Conservation (phyloP, 2,888 invertebrate species). For the Agelastica alni region DNA sequence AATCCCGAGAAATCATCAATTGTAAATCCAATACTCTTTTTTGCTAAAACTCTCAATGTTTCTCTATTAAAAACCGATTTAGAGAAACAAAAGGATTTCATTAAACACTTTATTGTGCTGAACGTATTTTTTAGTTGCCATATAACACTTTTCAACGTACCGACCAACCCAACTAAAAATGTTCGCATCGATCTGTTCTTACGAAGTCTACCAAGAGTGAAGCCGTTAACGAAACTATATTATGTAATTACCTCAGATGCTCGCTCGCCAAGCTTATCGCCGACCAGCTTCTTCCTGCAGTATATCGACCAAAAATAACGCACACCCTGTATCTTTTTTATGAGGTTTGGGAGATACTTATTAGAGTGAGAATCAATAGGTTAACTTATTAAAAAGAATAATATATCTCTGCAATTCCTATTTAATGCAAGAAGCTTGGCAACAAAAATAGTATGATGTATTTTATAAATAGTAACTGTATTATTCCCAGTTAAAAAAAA, state of each 20-base stretch:
- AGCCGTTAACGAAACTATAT: slow-evolving; percentile 4
- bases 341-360: too few relatives aligned
- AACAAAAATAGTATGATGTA: too few relatives aligned
- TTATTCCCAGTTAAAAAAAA: too few relatives aligned
- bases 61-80: neutral
- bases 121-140: neutral
- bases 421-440: too few relatives aligned
- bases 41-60: neutral
- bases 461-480: too few relatives aligned
- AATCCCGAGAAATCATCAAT: too few relatives aligned
- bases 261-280: neutral
- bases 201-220: neutral
- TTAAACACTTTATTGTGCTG: neutral
- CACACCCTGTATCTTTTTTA: neutral
- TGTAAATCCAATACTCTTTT: too few relatives aligned
- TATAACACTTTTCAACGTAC: neutral
- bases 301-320: neutral
- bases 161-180: neutral
- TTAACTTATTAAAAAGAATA: too few relatives aligned
- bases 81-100: neutral
- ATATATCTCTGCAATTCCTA: too few relatives aligned
- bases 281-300: neutral
- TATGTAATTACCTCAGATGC: neutral
- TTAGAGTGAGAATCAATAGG: too few relatives aligned
- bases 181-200: neutral